Conservation (phyloP, 2,888 invertebrate species). For the Lasius platythorax region DNA sequence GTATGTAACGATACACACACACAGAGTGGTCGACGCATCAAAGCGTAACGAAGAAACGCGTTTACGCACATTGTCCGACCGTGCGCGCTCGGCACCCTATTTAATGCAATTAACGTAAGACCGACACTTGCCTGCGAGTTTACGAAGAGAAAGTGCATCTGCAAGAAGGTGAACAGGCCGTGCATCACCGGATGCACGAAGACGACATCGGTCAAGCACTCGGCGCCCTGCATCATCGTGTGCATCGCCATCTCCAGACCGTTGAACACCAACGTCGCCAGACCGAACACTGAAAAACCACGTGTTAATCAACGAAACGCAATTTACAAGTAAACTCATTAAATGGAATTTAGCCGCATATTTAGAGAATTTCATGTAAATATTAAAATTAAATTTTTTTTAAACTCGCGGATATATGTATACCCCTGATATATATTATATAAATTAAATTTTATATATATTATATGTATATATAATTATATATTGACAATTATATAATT, state of each 20-base stretch:
- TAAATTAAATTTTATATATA: too few relatives aligned
- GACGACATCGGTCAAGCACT: constrained; percentile 86
- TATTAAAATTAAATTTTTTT: background rate
- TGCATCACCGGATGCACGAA: constrained; percentile 88
- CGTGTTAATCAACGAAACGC: background rate
- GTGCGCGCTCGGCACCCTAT: background rate
- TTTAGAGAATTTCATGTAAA: background rate
- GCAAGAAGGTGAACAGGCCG: constrained; percentile 87
- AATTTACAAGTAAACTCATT: background rate
- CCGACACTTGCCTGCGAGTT: constrained; percentile 86
- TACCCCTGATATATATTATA: background rate
- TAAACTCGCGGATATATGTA: background rate
- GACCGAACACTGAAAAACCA: constrained; percentile 86
- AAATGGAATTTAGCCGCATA: background rate
- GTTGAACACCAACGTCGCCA: constrained; percentile 87
- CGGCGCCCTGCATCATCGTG: constrained; percentile 86
- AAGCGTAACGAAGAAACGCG: constrained; percentile 42
- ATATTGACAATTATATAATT: too few relatives aligned
- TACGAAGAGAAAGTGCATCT: constrained; percentile 88
- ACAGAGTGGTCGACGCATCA: constrained; percentile 20
- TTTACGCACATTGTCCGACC: constrained; percentile 24
- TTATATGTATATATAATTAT: too few relatives aligned
- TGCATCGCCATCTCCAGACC: constrained; percentile 88
- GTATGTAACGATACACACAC: background rate
- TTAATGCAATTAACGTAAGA: constrained; percentile 35